These are phyloP conservation scores for Salvator merianae DNA, from an alignment of 2,113 vertebrate genomes.

Conservation along the genomic window DNA sequence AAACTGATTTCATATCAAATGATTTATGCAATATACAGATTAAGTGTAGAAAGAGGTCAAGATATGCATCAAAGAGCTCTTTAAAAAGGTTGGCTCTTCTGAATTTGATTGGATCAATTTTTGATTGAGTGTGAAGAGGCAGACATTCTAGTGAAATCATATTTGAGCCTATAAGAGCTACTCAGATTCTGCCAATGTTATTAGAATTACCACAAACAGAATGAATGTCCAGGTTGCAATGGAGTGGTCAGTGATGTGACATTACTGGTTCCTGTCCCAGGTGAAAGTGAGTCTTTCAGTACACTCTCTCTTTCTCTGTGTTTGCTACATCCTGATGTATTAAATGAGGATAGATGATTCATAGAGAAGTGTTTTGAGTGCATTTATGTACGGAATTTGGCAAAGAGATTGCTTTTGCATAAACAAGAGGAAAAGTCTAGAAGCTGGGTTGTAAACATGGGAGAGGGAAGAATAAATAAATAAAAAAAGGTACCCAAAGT, in stretches of 20 bases:
- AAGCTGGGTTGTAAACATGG: not conserved
- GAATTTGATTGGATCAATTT: no score
- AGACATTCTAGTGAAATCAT: not conserved
- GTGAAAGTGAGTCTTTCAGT: no score
- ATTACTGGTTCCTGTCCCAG: not conserved
- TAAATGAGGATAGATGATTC: not conserved
- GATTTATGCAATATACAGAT: not conserved
- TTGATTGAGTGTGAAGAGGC: accelerated
- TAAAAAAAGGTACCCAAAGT: not conserved
- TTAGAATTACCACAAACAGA: accelerated
- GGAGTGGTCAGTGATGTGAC: not conserved
- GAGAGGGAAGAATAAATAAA: accelerated
- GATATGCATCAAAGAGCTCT: no score
- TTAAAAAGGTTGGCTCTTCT: no score
- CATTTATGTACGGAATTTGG: not conserved
- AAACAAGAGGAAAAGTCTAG: no score
- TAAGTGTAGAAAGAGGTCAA: no score
- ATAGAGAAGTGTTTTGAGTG: not conserved
- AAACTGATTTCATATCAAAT: not conserved
- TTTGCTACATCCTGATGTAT: not conserved
- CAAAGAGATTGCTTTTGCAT: not conserved
- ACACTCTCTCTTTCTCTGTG: accelerated
- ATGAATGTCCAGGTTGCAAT: not conserved
- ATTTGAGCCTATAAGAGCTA: not conserved
- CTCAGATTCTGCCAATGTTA: not conserved